A percentile compares a stretch with the other conserved stretches of the same genome.
Conservation (phyloP, 1,140 invertebrate genomes). For the Chelonus insularis region DNA sequence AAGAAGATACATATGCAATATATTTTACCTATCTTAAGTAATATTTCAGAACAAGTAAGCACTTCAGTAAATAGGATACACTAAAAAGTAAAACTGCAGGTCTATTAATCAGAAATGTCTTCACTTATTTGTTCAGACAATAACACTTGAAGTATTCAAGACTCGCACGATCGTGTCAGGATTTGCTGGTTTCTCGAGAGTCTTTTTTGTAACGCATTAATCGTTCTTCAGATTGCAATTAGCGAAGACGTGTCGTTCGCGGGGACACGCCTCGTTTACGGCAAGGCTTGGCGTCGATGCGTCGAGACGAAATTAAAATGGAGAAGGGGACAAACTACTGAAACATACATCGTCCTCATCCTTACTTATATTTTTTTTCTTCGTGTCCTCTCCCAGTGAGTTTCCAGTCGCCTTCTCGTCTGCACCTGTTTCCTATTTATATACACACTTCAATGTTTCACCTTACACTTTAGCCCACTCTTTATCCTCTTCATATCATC, state of each 20-base stretch:
- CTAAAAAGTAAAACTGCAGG: neutral
- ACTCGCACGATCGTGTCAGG: constrained; percentile 2
- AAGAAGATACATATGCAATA: too few relatives aligned
- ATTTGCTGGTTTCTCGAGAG: neutral
- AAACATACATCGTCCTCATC: neutral
- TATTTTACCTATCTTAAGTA: too few relatives aligned
- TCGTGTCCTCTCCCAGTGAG: neutral
- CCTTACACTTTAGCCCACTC: neutral
- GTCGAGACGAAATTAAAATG: constrained; percentile 23
- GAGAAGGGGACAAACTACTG: neutral
- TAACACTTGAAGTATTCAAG: constrained; percentile 3
- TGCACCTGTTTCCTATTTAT: constrained; percentile 26
- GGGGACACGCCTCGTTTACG: constrained; percentile 24
- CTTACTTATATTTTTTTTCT: neutral
- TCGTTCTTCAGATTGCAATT: constrained; percentile 28
- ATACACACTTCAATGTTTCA: neutral
- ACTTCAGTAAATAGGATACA: neutral
- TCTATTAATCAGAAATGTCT: constrained; percentile 9
- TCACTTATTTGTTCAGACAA: constrained; percentile 6
- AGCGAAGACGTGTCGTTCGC: constrained; percentile 24
- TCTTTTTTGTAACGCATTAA: constrained; percentile 16
- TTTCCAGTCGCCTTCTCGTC: constrained; percentile 8
- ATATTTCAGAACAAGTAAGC: too few relatives aligned
- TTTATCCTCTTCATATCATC: too few relatives aligned
- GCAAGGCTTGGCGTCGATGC: neutral